phyloP scores from a whole-genome alignment of 2,888 invertebrate genomes.

The Mimachlamys varia region DNA sequence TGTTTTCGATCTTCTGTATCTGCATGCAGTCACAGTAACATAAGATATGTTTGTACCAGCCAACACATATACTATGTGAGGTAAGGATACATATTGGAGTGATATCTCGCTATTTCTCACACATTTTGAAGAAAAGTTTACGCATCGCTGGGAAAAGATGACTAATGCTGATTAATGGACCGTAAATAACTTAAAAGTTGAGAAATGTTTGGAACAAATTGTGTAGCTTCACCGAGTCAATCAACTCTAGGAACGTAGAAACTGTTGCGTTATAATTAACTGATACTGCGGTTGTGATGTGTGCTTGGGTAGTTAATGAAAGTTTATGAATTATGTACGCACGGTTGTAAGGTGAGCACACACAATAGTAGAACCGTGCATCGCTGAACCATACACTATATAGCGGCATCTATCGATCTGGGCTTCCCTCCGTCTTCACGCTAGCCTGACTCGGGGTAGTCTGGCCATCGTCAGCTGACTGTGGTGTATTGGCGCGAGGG shows the following conservation, averaged over 20 bases:
- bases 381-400: not conserved
- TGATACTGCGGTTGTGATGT: not conserved
- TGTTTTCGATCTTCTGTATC: not conserved
- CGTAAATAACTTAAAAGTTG: no score
- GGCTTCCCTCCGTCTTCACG: not conserved
- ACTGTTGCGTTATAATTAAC: not conserved
- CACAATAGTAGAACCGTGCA: not conserved
- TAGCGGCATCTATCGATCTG: not conserved
- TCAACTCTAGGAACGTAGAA: not conserved
- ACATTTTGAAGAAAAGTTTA: not conserved
- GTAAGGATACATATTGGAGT: not conserved
- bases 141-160: not conserved
- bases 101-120: not conserved
- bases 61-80: not conserved
- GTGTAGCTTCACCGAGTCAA: not conserved
- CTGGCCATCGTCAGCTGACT: not conserved
- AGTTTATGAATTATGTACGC: constrained; percentile 28
- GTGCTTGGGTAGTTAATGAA: not conserved
- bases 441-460: not conserved
- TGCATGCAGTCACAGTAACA: not conserved
- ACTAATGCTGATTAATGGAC: no score
- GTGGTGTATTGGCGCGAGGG: not conserved
- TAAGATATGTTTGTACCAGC: not conserved
- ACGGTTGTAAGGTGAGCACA: not conserved
- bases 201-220: not conserved